Percentiles rank a stretch among this genome's conserved stretches.
Conservation (phyloP, 2,797 vertebrate genomes). For the Chloroceryle inda region DNA sequence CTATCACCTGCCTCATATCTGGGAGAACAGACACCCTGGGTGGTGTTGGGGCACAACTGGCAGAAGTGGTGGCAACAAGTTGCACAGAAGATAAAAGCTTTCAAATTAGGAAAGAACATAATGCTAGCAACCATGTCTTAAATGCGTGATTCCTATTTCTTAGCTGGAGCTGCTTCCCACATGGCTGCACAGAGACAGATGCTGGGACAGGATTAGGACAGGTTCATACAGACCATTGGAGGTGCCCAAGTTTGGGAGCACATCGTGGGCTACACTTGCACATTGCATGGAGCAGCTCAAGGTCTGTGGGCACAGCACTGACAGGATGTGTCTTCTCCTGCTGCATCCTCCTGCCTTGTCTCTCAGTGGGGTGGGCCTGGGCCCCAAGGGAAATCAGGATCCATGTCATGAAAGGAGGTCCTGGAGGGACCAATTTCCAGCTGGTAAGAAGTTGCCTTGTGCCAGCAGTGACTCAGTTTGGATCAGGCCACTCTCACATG, state of each 20-base stretch:
- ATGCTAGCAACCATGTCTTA: not conserved
- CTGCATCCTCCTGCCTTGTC: not conserved
- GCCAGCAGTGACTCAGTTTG: not conserved
- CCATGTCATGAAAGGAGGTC: not conserved
- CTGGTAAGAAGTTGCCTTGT: not conserved
- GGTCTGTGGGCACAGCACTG: not conserved
- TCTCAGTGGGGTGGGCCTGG: too few relatives aligned
- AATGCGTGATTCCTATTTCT: not conserved
- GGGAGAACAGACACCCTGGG: not conserved
- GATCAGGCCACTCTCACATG: rapidly evolving
- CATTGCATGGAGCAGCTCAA: not conserved
- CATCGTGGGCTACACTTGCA: not conserved
- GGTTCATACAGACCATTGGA: not conserved
- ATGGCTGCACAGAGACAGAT: not conserved
- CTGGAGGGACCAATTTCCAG: not conserved
- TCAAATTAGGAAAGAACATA: not conserved
- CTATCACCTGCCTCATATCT: not conserved
- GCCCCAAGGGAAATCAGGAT: not conserved
- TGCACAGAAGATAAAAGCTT: not conserved
- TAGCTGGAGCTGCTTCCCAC: not conserved
- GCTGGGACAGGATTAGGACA: not conserved
- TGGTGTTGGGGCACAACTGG: not conserved
- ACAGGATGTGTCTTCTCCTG: not conserved
- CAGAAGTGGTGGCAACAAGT: not conserved
- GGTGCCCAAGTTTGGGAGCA: not conserved